Percentiles rank a stretch among this genome's conserved stretches.
Conservation (phyloP, 2,888 invertebrate species). For the Tanypteryx hageni region DNA sequence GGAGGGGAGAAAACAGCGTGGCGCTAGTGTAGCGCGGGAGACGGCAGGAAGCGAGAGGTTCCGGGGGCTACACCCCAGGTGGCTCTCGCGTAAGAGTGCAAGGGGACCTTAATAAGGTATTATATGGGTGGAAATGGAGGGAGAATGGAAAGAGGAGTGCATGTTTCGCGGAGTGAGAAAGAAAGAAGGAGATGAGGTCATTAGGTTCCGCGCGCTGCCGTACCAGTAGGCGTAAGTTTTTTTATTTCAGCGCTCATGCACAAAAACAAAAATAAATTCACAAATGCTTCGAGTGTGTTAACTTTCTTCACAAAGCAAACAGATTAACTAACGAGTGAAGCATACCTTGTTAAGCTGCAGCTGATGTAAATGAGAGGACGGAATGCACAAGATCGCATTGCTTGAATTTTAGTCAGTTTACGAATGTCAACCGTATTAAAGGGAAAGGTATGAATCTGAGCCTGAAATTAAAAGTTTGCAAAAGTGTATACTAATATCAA, state of each 20-base stretch:
- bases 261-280: background rate
- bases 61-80: constrained; percentile 39
- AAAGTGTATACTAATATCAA: too few species aligned
- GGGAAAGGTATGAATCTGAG: background rate
- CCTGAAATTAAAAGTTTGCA: too few species aligned
- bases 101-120: constrained; percentile 43
- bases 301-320: background rate
- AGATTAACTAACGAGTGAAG: constrained; percentile 4
- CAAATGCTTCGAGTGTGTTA: background rate
- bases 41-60: background rate
- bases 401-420: background rate
- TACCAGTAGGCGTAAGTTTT: background rate
- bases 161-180: background rate
- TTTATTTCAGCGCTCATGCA: background rate
- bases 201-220: background rate
- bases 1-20: background rate
- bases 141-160: constrained; percentile 1
- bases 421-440: background rate
- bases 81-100: constrained; percentile 14
- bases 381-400: background rate
- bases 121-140: background rate
- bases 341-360: constrained; percentile 38
- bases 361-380: background rate
- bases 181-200: background rate
- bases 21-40: background rate